Percentiles rank a stretch among this genome's conserved stretches.
phyloP scores from a whole-genome alignment of 2,888 invertebrate genomes.

The Meandrusa payeni region DNA sequence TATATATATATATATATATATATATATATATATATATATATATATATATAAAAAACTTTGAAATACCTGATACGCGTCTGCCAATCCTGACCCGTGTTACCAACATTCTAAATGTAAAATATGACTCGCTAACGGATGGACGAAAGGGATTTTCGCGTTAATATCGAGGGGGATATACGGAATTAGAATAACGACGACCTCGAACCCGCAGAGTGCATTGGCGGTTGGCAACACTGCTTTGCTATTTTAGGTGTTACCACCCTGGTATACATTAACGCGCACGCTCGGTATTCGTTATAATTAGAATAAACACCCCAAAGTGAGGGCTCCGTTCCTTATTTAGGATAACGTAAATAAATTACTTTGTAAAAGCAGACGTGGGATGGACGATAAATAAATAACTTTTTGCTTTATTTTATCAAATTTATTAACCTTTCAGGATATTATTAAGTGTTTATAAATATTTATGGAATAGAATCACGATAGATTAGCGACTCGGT shows the following conservation, averaged over 20 bases:
- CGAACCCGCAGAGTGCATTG: constrained; percentile 30
- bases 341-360: constrained; percentile 9
- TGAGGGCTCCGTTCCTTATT: background rate
- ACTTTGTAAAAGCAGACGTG: background rate
- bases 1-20: no score
- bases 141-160: constrained; percentile 8
- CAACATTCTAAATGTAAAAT: no score
- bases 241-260: constrained; percentile 23
- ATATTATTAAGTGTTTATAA: no score
- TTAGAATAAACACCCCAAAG: constrained; percentile 11
- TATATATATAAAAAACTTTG: no score
- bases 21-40: no score
- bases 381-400: no score
- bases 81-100: no score
- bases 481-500: no score
- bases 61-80: no score
- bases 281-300: constrained; percentile 10
- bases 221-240: constrained; percentile 15
- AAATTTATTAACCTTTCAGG: no score
- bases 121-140: constrained; percentile 3
- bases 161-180: constrained; percentile 23
- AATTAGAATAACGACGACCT: constrained; percentile 30
- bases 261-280: constrained; percentile 1
- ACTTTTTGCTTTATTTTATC: no score
- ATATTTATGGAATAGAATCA: no score